Conservation (phyloP, 2,797 vertebrate genomes). For the Gorsachius magnificus region DNA sequence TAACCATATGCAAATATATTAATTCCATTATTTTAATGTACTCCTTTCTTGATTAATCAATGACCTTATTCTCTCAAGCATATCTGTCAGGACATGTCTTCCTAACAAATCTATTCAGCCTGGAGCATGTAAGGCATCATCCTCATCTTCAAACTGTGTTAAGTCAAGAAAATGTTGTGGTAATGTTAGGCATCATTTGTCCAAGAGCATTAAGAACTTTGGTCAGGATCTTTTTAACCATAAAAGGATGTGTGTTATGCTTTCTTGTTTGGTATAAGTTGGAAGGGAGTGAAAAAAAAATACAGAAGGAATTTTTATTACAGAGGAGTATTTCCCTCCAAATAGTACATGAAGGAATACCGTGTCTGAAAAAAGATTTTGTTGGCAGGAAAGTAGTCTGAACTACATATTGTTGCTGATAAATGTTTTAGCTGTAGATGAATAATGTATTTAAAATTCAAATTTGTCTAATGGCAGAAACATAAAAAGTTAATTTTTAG, state of each 20-base stretch:
- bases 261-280: constrained; percentile 76
- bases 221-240: constrained; percentile 74
- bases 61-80: constrained; percentile 59
- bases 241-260: constrained; percentile 76
- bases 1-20: constrained; percentile 47
- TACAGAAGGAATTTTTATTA: constrained; percentile 78
- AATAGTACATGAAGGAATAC: constrained; percentile 70
- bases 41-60: constrained; percentile 61
- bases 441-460: background rate
- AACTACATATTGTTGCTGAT: background rate
- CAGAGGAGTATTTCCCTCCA: constrained; percentile 74
- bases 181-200: constrained; percentile 68
- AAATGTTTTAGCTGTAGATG: background rate
- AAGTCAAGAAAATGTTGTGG: constrained; percentile 64
- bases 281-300: constrained; percentile 73
- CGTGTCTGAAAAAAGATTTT: constrained; percentile 53
- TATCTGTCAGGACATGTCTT: constrained; percentile 60
- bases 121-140: constrained; percentile 53
- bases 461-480: background rate
- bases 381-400: background rate
- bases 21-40: constrained; percentile 56
- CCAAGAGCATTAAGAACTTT: constrained; percentile 74
- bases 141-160: constrained; percentile 62
- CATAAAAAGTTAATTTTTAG: background rate
- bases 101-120: constrained; percentile 54